Evolutionary conservation across 2,797 vertebrate genomes (phyloP), one percentile per base, ranked within the genome.

Genomic region (Cossypha caffra): DNA sequence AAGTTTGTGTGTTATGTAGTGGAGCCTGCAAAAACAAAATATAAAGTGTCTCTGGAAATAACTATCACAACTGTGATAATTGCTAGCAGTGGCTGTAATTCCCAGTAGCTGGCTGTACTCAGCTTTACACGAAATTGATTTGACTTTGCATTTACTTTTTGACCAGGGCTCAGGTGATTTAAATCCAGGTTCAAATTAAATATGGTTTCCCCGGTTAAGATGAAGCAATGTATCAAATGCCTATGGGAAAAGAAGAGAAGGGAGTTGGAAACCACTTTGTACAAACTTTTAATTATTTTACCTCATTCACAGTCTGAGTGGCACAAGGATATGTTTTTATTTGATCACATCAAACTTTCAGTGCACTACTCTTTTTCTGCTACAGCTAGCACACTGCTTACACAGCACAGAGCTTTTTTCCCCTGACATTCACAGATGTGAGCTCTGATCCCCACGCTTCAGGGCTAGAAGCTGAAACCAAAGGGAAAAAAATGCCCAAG

Each of bases 271-370:
- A 88, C 77, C 3, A 10, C 88, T 95, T 87, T 94, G 95, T 95
- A 96, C 86, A 71, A 93, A 93, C 93, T 93, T 94, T 95, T 93
- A 91, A 96, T 95, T 90, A 90, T 97, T 95, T 96, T 66, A 62
- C 51, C 76, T 94, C 91, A 79, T 84, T 86, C 59, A 10, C 15
- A 94, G 89, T 87, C 91, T 93, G 95, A 96, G 86, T 74, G 79
- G 93, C 83, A 96, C 92, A 90, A 88, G 83, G 77, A 86, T 88
- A 15, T 45, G 13, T 38, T 94, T 95, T 84, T 45, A 74, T 96
- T 91, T 94, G 95, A 90, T 94, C 88, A 78, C 88, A 96, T 69
- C 83, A 96, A 94, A 88, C 87, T 97, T 95, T 63, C 95, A 73
- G 94, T 11, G 58, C 81, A 13, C 69, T 88, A 17, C 50, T 81